A percentile compares a stretch with the other conserved stretches of the same genome.
phyloP scores from a whole-genome alignment of 2,113 vertebrate species.

The Fukomys damarensis region DNA sequence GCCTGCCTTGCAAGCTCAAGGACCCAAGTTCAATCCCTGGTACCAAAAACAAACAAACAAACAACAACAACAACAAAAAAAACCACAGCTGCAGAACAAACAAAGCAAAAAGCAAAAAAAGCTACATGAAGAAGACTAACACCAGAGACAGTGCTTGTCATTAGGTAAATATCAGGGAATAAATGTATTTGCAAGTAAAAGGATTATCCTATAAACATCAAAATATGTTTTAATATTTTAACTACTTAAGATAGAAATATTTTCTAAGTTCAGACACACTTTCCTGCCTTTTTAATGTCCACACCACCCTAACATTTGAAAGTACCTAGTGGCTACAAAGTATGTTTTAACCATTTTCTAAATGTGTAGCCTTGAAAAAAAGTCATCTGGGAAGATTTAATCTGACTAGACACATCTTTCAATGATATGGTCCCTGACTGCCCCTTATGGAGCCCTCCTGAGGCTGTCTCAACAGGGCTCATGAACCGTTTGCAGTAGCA shows the following conservation, averaged over 20 bases:
- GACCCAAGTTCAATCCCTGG: too few species aligned
- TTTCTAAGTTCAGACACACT: background rate
- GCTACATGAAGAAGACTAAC: background rate
- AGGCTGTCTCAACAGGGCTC: background rate
- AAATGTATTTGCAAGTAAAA: background rate
- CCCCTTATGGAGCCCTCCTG: background rate
- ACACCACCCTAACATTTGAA: background rate
- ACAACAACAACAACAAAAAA: too few species aligned
- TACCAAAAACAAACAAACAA: too few species aligned
- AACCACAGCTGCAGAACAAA: background rate
- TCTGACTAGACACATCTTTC: background rate
- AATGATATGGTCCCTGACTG: background rate
- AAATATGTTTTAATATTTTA: slow-evolving; percentile 1
- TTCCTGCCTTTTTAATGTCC: background rate
- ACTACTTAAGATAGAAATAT: background rate
- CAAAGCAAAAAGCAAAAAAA: background rate
- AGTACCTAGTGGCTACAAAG: background rate
- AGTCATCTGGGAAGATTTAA: background rate
- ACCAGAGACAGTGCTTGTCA: background rate
- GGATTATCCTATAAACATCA: background rate
- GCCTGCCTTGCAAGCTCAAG: too few species aligned
- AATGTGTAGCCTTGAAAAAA: background rate
- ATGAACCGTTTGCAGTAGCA: too few species aligned
- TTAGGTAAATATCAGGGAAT: background rate
- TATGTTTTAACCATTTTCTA: background rate